Evolutionary conservation across 64 coral and sea anemone species (phyloP), one percentile per base, ranked within the genome.

Genomic region (Stichodactyla helianthus): DNA sequence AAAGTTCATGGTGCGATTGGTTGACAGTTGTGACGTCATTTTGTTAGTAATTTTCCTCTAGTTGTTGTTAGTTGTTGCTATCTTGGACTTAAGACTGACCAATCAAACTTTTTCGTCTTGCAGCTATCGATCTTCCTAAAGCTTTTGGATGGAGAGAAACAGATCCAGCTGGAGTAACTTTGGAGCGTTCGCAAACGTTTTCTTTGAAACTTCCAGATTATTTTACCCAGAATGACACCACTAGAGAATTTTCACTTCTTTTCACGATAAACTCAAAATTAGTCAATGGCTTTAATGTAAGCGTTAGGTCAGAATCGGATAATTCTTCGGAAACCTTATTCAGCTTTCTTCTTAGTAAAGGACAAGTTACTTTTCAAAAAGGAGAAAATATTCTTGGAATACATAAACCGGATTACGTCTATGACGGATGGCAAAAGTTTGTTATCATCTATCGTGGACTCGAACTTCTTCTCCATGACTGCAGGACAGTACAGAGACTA

Each of bases 101-200:
- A 52, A 53, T 7, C 51, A 52, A 52, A 81, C 78, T 1, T 53
- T 79, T 81, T 81, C 62, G 0, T 55, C 53, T 84, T 60, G 15
- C 55, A 84, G 83, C 83, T 53, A 63, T 58, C 15, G 83, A 84
- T 60, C 59, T 84, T 57, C 53, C 83, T 62, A 4, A 58, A 84
- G 83, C 20, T 7, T 84, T 84, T 62, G 83, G 83, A 60, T 84
- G 83, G 83, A 84, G 83, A 84, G 83, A 84, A 54, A 58, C 31
- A 84, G 54, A 58, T 50, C n/a, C n/a, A 26, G 51, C 16, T 84
- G 52, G 53, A 35, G 26, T 35, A 14, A n/a, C 54, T 63, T 63
- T 84, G 83, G 53, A 84, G 61, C 79, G 59, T 23, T 55, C 55
- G 83, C 55, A 58, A 50, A 58, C 83, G 15, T 60, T 53, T 63